These are phyloP conservation scores for Philaenus spumarius DNA, from an alignment of 1,140 invertebrate species.

Conservation along the genomic window DNA sequence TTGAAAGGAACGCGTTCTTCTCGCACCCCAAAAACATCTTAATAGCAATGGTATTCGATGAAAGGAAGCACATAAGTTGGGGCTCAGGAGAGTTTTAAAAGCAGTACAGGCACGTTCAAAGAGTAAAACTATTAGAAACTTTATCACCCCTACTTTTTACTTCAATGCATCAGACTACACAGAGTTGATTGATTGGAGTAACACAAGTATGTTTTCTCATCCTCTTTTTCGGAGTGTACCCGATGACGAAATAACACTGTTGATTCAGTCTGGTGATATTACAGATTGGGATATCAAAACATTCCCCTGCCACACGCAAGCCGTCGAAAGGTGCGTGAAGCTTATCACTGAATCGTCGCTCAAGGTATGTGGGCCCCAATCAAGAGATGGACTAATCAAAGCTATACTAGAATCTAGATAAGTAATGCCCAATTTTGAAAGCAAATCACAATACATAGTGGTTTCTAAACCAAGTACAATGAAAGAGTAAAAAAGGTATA, in stretches of 20 bases:
- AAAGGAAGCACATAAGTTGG: too few relatives aligned
- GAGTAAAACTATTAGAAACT: constrained; percentile 15
- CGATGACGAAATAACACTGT: constrained; percentile 24
- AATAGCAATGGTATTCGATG: too few relatives aligned
- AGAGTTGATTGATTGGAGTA: constrained; percentile 22
- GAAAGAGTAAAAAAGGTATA: too few relatives aligned
- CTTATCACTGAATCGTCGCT: constrained; percentile 28
- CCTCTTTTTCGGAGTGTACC: constrained; percentile 15
- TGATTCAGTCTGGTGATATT: too few relatives aligned
- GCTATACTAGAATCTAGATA: constrained; percentile 8
- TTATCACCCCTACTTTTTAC: constrained; percentile 22
- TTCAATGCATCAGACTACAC: too few relatives aligned
- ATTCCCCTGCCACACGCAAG: too few relatives aligned
- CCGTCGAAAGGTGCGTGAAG: constrained; percentile 32
- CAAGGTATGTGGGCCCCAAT: constrained; percentile 22
- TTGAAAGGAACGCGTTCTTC: too few relatives aligned
- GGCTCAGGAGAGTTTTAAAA: too few relatives aligned
- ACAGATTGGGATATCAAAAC: constrained; percentile 12
- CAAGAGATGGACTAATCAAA: constrained; percentile 25
- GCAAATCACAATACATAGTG: constrained; percentile 14
- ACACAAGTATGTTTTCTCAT: constrained; percentile 15
- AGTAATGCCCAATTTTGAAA: too few relatives aligned
- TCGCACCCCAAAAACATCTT: constrained; percentile 36
- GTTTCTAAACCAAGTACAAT: too few relatives aligned
- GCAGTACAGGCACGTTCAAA: not conserved